Conservation (phyloP, 1,140 invertebrate species). For the Platyscapa corneri region DNA sequence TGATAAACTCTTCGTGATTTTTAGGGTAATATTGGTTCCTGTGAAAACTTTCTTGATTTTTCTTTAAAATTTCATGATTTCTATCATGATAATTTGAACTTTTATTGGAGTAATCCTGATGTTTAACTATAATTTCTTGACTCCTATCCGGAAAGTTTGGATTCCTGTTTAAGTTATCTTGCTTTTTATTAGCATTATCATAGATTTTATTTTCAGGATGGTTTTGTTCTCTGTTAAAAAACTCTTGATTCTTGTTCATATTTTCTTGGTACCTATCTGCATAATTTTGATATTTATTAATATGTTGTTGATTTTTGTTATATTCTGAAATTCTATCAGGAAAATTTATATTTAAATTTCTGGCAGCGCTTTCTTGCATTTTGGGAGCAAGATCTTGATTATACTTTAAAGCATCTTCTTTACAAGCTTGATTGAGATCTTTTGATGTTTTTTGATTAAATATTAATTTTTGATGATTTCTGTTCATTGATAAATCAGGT, state of each 20-base stretch:
- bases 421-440: not conserved
- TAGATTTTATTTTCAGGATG: not conserved
- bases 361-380: not conserved
- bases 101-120: not conserved
- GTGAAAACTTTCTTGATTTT: not conserved
- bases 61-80: slow-evolving; percentile 2
- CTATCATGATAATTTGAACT: not conserved
- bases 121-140: not conserved
- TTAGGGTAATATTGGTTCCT: slow-evolving; percentile 5
- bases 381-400: not conserved
- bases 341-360: not conserved
- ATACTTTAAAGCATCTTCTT: not conserved
- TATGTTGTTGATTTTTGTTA: not conserved
- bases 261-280: not conserved
- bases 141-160: not conserved
- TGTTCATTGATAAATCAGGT: not conserved
- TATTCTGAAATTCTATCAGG: not conserved
- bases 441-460: not conserved
- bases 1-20: not conserved
- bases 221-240: not conserved
- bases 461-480: not conserved
- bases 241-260: not conserved
- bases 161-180: not conserved
- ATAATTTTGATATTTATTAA: not conserved
- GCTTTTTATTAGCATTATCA: not conserved